These are phyloP conservation scores for Megalops atlanticus DNA, from an alignment of 2,113 vertebrate species.

Conservation along the genomic window DNA sequence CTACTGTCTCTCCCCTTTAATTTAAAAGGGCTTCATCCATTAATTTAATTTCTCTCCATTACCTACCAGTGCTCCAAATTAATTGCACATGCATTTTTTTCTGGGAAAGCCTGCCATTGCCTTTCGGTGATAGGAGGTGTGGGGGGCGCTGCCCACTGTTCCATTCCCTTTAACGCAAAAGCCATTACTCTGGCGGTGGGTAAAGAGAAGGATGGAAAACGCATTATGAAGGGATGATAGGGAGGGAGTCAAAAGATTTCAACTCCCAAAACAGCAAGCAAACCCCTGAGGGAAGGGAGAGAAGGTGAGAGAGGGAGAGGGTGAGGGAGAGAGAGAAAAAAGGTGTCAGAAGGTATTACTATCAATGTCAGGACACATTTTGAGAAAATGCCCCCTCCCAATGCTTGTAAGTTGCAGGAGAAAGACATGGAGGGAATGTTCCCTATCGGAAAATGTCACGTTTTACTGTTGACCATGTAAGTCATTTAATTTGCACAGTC, in stretches of 20 bases:
- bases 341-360: slow-evolving; percentile 70
- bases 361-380: slow-evolving; percentile 63
- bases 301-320: slow-evolving; percentile 49
- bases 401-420: slow-evolving; percentile 40
- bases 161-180: not conserved
- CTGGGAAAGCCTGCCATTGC: not conserved
- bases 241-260: slow-evolving; percentile 71
- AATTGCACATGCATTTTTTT: not conserved
- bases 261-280: slow-evolving; percentile 61
- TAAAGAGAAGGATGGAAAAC: slow-evolving; percentile 50
- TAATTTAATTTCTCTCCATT: not conserved
- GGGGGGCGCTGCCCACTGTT: not conserved
- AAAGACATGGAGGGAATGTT: slow-evolving; percentile 43
- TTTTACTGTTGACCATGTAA: slow-evolving; percentile 10
- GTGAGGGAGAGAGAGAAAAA: slow-evolving; percentile 51
- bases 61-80: not conserved
- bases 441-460: slow-evolving; percentile 39
- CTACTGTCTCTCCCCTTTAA: not conserved
- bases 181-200: slow-evolving; percentile 49
- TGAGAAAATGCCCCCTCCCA: slow-evolving; percentile 18
- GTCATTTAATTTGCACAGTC: not conserved
- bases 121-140: not conserved
- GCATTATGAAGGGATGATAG: slow-evolving; percentile 56
- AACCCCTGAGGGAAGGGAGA: slow-evolving; percentile 58
- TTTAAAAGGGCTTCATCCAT: not conserved